phyloP scores from a whole-genome alignment of 2,888 invertebrate genomes.

The Pandemis heparana region DNA sequence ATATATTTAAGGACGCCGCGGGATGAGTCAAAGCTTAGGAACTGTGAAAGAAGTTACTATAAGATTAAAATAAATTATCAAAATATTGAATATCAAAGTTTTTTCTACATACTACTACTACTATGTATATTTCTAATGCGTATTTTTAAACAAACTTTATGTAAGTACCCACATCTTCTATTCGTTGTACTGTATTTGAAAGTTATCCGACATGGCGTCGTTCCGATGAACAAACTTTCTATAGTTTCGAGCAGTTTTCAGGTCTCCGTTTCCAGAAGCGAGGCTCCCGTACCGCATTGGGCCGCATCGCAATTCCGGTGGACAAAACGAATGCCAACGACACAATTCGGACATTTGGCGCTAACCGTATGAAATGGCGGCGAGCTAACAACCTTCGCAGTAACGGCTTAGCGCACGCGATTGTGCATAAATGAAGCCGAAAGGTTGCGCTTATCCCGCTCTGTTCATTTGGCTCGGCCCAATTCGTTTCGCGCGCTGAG shows the following conservation, averaged over 20 bases:
- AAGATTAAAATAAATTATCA: too few species aligned
- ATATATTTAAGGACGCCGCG: neutral
- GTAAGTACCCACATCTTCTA: too few species aligned
- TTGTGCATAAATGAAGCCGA: constrained; percentile 42
- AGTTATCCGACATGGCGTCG: neutral
- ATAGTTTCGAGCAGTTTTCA: neutral
- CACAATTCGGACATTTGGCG: constrained; percentile 39
- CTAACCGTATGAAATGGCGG: constrained; percentile 39
- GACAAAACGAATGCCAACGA: constrained; percentile 34
- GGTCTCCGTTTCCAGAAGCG: neutral
- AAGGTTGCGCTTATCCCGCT: constrained; percentile 29
- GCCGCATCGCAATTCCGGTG: constrained; percentile 26
- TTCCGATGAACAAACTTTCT: neutral
- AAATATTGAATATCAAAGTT: too few species aligned
- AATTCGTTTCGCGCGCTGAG: constrained; percentile 20
- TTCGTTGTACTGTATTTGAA: too few species aligned
- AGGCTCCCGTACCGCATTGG: constrained; percentile 27
- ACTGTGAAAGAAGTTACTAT: neutral
- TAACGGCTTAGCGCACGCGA: constrained; percentile 38
- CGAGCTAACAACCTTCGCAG: constrained; percentile 38
- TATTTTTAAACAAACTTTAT: too few species aligned
- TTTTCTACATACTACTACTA: too few species aligned
- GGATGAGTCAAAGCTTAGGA: neutral
- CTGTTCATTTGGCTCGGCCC: constrained; percentile 24
- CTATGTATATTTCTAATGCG: too few species aligned